These are phyloP conservation scores for Gambusia affinis DNA, from an alignment of 2,113 vertebrate genomes.

Conservation along the genomic window DNA sequence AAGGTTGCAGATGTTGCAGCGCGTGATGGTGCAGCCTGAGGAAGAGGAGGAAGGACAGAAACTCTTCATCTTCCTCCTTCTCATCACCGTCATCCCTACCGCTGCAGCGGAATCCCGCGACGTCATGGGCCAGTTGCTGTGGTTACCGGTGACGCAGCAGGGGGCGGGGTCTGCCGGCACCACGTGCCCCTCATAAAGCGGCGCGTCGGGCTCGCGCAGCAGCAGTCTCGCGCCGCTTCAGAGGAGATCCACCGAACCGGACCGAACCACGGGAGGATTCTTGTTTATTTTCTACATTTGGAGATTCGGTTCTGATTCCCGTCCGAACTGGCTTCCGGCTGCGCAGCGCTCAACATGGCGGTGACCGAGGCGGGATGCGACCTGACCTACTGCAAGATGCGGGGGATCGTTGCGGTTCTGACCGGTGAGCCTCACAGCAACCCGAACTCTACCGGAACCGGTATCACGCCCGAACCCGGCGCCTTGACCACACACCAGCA, in stretches of 20 bases:
- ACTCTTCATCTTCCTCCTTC: neutral
- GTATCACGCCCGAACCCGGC: neutral
- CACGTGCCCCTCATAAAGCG: slow-evolving; percentile 73
- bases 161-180: slow-evolving; percentile 41
- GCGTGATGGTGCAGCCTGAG: slow-evolving; percentile 30
- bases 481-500: too few relatives aligned
- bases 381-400: slow-evolving; percentile 84
- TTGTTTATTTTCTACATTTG: neutral
- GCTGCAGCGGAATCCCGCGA: slow-evolving; percentile 74
- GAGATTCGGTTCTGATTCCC: neutral
- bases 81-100: slow-evolving; percentile 37
- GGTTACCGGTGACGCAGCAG: slow-evolving; percentile 64
- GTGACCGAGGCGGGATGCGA: slow-evolving; percentile 81
- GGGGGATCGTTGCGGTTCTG: slow-evolving; percentile 79
- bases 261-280: neutral
- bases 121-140: slow-evolving; percentile 67
- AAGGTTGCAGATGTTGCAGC: neutral
- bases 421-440: slow-evolving; percentile 69
- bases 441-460: too few relatives aligned
- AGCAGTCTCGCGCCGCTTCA: neutral
- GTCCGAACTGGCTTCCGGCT: slow-evolving; percentile 24
- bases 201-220: neutral
- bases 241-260: neutral
- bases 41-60: slow-evolving; percentile 10
- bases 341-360: slow-evolving; percentile 63